phyloP scores from a whole-genome alignment of 1,140 invertebrate genomes.

The Contarinia nasturtii region DNA sequence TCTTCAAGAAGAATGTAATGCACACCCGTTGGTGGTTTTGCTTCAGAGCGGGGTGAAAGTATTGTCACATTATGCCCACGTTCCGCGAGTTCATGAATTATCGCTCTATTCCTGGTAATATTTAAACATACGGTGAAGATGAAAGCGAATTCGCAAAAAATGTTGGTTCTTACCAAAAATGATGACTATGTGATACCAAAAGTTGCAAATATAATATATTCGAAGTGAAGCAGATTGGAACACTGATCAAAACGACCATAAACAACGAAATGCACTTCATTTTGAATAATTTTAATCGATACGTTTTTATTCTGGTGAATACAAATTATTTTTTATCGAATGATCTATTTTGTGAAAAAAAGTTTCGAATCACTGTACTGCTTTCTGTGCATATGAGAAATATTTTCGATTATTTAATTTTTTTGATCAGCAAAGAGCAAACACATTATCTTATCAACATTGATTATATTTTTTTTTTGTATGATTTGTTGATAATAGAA shows the following conservation, averaged over 20 bases:
- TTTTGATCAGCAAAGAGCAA: too few relatives aligned
- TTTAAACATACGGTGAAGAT: background rate
- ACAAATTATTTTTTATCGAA: too few relatives aligned
- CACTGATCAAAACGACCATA: background rate
- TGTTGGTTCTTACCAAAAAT: background rate
- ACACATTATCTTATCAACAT: too few relatives aligned
- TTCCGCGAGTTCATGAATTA: slow-evolving; percentile 30
- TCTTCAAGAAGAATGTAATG: slow-evolving; percentile 1
- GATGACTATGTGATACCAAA: background rate
- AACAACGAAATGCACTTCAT: background rate
- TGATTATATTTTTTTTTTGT: too few relatives aligned
- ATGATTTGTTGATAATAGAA: too few relatives aligned
- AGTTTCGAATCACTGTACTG: too few relatives aligned
- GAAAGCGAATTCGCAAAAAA: background rate
- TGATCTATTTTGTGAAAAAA: too few relatives aligned
- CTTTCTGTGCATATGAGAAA: too few relatives aligned
- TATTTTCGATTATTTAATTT: too few relatives aligned
- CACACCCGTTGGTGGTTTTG: background rate
- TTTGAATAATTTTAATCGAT: too few relatives aligned
- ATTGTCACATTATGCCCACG: slow-evolving; percentile 36
- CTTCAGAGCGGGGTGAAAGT: slow-evolving; percentile 19
- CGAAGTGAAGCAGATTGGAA: background rate
- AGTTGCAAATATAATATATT: background rate
- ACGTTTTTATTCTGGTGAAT: too few relatives aligned
- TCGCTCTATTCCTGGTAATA: slow-evolving; percentile 3